Conservation (phyloP, 2,888 invertebrate genomes). For the Lycophotia porphyrea region DNA sequence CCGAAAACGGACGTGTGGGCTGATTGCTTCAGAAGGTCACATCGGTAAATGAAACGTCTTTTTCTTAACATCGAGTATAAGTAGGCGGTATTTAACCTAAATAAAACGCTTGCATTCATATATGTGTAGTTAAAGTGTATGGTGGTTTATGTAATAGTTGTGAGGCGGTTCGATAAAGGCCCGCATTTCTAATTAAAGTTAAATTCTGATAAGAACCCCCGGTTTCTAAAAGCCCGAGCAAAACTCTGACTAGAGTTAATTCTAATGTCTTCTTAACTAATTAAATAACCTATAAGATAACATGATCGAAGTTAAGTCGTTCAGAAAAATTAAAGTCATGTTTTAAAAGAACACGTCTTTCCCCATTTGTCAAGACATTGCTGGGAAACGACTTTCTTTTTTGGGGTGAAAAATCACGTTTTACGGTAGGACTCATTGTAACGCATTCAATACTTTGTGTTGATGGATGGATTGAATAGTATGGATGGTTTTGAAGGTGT, state of each 20-base stretch:
- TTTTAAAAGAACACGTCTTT: neutral
- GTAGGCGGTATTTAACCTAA: slow-evolving; percentile 65
- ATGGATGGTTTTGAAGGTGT: too few species aligned
- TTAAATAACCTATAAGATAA: too few species aligned
- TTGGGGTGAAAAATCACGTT: too few species aligned
- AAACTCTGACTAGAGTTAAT: neutral
- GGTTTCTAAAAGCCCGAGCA: neutral
- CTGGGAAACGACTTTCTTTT: too few species aligned
- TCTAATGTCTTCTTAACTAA: neutral
- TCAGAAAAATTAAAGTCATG: neutral
- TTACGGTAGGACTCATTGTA: too few species aligned
- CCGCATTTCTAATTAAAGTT: slow-evolving; percentile 1
- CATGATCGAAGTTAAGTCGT: too few species aligned
- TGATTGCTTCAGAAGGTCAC: slow-evolving; percentile 64
- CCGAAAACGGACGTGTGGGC: slow-evolving; percentile 69
- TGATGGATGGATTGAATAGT: too few species aligned
- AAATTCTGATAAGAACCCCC: neutral
- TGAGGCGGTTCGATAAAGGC: slow-evolving; percentile 15
- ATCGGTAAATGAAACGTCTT: slow-evolving; percentile 51
- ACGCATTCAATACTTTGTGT: too few species aligned
- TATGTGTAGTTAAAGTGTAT: slow-evolving; percentile 19
- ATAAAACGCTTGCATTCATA: slow-evolving; percentile 48
- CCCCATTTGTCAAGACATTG: too few species aligned
- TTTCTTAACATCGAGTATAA: slow-evolving; percentile 51
- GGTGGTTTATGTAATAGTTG: neutral